A percentile compares a stretch with the other conserved stretches of the same genome.
Evolutionary conservation across 2,797 vertebrate genomes (phyloP).

Genomic region (Pseudocheirus occidentalis): DNA sequence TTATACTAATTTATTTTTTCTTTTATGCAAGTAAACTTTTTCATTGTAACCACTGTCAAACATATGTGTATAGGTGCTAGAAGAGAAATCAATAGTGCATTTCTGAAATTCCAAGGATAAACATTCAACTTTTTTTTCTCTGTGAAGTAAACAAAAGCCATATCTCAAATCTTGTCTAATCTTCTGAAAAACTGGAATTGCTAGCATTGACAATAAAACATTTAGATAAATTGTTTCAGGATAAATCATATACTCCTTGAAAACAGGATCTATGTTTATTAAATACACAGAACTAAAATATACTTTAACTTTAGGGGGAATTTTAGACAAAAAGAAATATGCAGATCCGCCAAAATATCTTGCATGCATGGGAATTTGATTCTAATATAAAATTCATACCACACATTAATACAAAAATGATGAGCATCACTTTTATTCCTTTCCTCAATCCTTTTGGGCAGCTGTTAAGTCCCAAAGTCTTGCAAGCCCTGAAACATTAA

Average conservation of each 20-base stretch:
- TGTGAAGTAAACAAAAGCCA: not conserved
- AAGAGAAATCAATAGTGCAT: not conserved
- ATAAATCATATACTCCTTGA: not conserved
- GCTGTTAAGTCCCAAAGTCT: not conserved
- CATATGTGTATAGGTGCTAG: not conserved
- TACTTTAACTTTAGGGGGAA: not conserved
- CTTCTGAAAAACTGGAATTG: not conserved
- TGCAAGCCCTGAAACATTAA: not conserved
- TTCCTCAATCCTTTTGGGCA: not conserved
- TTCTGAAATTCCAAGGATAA: not conserved
- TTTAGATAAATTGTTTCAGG: not conserved
- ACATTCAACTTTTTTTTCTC: not conserved
- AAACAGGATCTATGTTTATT: not conserved
- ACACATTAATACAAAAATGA: not conserved
- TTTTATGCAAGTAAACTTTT: not conserved
- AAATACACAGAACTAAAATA: not conserved
- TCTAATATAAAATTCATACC: not conserved
- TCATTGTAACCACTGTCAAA: not conserved
- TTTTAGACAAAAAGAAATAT: not conserved
- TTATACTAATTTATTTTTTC: not conserved
- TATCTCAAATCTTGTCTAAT: not conserved
- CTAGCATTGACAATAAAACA: not conserved
- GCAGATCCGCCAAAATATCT: not conserved
- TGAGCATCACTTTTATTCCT: not conserved
- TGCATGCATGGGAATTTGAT: not conserved